phyloP scores from a whole-genome alignment of 2,888 invertebrate genomes.

The Drosophila demipolita region DNA sequence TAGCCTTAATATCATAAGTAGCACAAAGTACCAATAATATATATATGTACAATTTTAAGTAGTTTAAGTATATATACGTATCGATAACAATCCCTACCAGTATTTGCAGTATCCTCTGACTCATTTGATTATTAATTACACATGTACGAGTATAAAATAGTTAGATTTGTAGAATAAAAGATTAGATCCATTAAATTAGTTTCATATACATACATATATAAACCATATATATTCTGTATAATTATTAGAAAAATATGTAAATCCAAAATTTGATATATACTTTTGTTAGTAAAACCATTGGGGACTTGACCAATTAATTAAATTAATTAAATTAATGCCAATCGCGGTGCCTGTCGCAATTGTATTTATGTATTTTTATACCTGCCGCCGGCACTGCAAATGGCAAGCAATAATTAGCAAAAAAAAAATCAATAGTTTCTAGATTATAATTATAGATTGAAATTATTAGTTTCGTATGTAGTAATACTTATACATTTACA shows the following conservation, averaged over 20 bases:
- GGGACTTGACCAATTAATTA: background rate
- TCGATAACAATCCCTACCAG: constrained; percentile 21
- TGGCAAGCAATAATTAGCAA: constrained; percentile 8
- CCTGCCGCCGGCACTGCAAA: constrained; percentile 25
- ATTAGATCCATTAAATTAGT: constrained; percentile 40
- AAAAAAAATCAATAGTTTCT: constrained; percentile 16
- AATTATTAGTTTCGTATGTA: constrained; percentile 25
- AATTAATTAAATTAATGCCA: too few species aligned
- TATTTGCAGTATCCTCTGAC: constrained; percentile 12
- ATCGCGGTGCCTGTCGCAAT: constrained; percentile 9
- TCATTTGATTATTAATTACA: constrained; percentile 15
- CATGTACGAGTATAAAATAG: constrained; percentile 34
- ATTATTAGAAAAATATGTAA: constrained; percentile 17
- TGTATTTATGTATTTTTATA: background rate
- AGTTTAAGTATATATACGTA: constrained; percentile 45
- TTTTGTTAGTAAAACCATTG: constrained; percentile 14
- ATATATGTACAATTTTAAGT: constrained; percentile 39
- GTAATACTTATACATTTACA: constrained; percentile 3
- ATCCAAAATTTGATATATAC: constrained; percentile 17
- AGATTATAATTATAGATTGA: constrained; percentile 20
- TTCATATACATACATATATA: constrained; percentile 20
- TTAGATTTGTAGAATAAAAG: constrained; percentile 26
- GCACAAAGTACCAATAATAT: constrained; percentile 7
- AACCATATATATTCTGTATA: constrained; percentile 6
- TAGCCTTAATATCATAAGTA: constrained; percentile 41